phyloP scores from a whole-genome alignment of 2,888 invertebrate genomes.

The Chromoteleia sp. region DNA sequence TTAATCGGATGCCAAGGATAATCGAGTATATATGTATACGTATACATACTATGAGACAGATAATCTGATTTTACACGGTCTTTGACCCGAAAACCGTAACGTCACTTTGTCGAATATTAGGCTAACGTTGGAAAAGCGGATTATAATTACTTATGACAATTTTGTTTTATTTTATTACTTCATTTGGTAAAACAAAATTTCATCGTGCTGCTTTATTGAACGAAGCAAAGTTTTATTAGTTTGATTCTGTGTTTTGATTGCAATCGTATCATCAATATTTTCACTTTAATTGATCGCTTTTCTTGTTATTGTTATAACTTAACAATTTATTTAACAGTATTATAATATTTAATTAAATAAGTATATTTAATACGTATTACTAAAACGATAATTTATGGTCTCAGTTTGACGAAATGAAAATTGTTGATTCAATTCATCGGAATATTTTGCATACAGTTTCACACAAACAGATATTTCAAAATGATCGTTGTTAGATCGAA shows the following conservation, averaged over 20 bases:
- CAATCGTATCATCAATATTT: slow-evolving; percentile 32
- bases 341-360: too few relatives aligned
- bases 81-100: slow-evolving; percentile 27
- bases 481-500: neutral
- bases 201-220: too few relatives aligned
- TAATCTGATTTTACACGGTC: slow-evolving; percentile 35
- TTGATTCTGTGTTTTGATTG: slow-evolving; percentile 31
- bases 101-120: slow-evolving; percentile 9
- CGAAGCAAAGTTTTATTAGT: too few relatives aligned
- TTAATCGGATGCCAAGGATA: slow-evolving; percentile 58
- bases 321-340: too few relatives aligned
- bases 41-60: too few relatives aligned
- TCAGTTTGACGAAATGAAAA: neutral
- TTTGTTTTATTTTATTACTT: slow-evolving; percentile 45
- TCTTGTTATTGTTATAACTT: neutral
- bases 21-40: too few relatives aligned
- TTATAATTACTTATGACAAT: slow-evolving; percentile 22
- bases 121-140: neutral
- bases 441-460: neutral
- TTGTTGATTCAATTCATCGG: neutral
- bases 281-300: slow-evolving; percentile 9
- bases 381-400: neutral
- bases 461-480: neutral
- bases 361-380: too few relatives aligned
- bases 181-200: slow-evolving; percentile 26